Base-by-base conservation (phyloP, 2,113 vertebrate genomes). In the Oenanthe oenanthe region DNA sequence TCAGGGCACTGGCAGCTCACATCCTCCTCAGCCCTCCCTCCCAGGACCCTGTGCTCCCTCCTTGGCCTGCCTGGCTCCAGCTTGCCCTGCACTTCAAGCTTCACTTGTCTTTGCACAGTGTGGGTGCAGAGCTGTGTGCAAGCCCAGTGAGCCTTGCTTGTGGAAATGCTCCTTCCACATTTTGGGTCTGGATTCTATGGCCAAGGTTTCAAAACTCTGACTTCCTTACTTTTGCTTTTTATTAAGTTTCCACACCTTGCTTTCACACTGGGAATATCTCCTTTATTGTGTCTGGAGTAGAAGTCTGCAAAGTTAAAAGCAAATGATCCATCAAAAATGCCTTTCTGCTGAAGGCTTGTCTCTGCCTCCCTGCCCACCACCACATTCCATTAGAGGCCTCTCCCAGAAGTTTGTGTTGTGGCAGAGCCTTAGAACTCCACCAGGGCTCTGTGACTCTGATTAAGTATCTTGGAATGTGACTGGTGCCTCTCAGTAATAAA, bases 1-100 rank as follows among this genome's bases (percentile, higher is more conserved):
- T 93, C 88, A 90, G 88, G 85, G 36, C 78, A 80, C 19, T 71
- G 91, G 85, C 88, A 93, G 72, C 89, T 92, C 88, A 74, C 45
- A 8, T 61, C 63, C 73, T 76, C 50, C 58, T 82, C 2, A 3
- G 21, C 31, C 51, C 57, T 94, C 48, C 89, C 82, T 68, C 24
- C 74, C 4, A 3, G 8, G 17, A 17, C 25, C 16, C 54, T 75
- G 53, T 42, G 43, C 63, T 62, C 80, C 81, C 58, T 71, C 61
- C 50, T 72, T 36, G 25, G 22, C 1, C 2, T 72, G 42, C 51
- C 47, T 70, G 21, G 10, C 1, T 54, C 79, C 67, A 51, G 58
- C 47, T 67, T 74, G 42, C 79, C 38, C 36, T 90, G 48, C 36
- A 34, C 10, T 51, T 58, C 45, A 54, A 73, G 51, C 17, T 38